Evolutionary conservation across 2,113 vertebrate species (phyloP).

Genomic region (Tamias sibiricus): DNA sequence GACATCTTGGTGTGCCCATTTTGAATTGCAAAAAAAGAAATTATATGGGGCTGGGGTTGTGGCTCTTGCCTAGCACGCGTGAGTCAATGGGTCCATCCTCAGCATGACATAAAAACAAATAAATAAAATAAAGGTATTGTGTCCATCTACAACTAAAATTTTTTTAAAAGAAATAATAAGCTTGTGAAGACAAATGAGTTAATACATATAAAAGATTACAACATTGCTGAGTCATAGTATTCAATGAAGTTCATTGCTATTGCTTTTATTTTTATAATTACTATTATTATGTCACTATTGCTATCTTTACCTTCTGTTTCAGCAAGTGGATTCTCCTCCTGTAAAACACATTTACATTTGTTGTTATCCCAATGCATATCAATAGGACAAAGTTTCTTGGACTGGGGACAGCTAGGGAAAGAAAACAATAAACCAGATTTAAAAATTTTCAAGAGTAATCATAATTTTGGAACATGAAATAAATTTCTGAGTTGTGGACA

Average conservation of each 20-base stretch:
- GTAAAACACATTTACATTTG: constrained; percentile 92
- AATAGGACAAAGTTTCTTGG: constrained; percentile 86
- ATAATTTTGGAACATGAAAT: constrained; percentile 23
- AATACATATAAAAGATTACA: neutral
- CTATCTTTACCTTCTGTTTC: constrained; percentile 85
- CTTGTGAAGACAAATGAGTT: neutral
- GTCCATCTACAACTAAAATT: too few species aligned
- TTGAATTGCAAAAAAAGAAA: constrained; percentile 17
- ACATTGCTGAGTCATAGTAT: neutral
- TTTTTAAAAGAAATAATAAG: too few species aligned
- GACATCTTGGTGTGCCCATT: neutral
- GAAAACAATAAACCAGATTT: constrained; percentile 29
- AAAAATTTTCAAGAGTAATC: constrained; percentile 17
- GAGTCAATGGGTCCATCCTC: too few species aligned
- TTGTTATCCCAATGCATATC: constrained; percentile 95
- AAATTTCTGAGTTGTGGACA: neutral
- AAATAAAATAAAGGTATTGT: too few species aligned
- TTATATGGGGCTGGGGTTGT: neutral
- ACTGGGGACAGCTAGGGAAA: constrained; percentile 85
- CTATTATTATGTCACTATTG: neutral
- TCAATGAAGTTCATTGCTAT: neutral
- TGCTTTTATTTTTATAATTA: neutral
- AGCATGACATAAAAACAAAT: too few species aligned
- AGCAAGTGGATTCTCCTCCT: constrained; percentile 80
- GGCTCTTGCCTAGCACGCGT: too few species aligned